Conservation (phyloP, 1,140 invertebrate species). For the Drosophila auraria region DNA sequence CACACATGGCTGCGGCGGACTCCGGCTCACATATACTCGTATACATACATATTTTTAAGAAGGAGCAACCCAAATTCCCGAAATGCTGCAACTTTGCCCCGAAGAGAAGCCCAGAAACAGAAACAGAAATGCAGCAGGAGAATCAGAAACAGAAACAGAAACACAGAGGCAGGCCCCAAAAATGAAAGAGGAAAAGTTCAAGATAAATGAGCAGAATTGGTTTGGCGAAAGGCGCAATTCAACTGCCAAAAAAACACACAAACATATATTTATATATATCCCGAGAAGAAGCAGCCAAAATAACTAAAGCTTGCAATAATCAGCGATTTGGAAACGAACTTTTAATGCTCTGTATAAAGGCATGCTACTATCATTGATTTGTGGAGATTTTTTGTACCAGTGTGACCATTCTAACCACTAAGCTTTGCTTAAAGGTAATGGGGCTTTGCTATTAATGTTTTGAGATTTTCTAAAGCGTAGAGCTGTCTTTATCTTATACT, state of each 20-base stretch:
- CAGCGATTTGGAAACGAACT: constrained; percentile 6
- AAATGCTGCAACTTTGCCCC: constrained; percentile 77
- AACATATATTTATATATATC: constrained; percentile 8
- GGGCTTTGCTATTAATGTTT: no score
- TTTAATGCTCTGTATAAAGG: not conserved
- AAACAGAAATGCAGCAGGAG: constrained; percentile 30
- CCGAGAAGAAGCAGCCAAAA: constrained; percentile 32
- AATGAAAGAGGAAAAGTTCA: constrained; percentile 77
- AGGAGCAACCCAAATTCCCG: constrained; percentile 81
- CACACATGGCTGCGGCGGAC: constrained; percentile 14
- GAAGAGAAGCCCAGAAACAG: constrained; percentile 32
- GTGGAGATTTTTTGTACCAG: not conserved
- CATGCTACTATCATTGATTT: not conserved
- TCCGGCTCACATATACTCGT: not conserved
- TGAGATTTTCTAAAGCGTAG: no score
- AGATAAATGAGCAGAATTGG: constrained; percentile 81
- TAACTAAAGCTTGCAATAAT: constrained; percentile 45
- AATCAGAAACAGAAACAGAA: constrained; percentile 36
- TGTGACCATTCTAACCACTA: not conserved
- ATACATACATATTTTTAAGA: constrained; percentile 35
- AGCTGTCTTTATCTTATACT: no score
- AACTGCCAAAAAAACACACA: constrained; percentile 62
- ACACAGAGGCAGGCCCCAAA: constrained; percentile 45
- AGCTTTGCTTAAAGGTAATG: not conserved
- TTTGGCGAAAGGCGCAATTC: constrained; percentile 83